Conservation (phyloP, 2,888 invertebrate genomes). For the Drosophila tanythrix region DNA sequence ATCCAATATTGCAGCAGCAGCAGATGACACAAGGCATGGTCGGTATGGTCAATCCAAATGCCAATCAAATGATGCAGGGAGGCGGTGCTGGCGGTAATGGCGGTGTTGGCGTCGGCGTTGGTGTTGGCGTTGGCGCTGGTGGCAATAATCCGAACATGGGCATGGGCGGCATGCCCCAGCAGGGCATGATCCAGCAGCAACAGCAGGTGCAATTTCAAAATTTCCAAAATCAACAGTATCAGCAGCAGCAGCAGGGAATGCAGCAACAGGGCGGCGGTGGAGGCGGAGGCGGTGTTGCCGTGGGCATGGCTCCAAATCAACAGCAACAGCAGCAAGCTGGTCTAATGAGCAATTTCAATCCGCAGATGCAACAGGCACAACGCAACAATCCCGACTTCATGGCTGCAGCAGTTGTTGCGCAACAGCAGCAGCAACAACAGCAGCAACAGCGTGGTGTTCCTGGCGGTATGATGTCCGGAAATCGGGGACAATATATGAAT, state of each 20-base stretch:
- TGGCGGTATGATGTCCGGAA: constrained; percentile 79
- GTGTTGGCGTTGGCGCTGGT: constrained; percentile 48
- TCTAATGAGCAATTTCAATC: constrained; percentile 83
- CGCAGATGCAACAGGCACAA: constrained; percentile 83
- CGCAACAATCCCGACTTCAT: constrained; percentile 84
- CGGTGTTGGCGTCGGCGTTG: constrained; percentile 66
- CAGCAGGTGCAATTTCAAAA: constrained; percentile 87
- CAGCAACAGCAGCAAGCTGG: constrained; percentile 83
- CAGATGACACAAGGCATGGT: constrained; percentile 80
- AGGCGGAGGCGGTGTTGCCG: constrained; percentile 60
- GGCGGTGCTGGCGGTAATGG: constrained; percentile 71
- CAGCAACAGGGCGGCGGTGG: constrained; percentile 66
- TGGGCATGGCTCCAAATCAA: constrained; percentile 74
- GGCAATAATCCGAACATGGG: constrained; percentile 78
- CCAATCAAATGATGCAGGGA: constrained; percentile 81
- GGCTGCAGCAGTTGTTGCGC: constrained; percentile 76
- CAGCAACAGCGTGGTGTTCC: constrained; percentile 75
- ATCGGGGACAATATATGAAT: constrained; percentile 84
- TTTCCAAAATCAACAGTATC: constrained; percentile 86
- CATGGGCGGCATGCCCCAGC: constrained; percentile 82
- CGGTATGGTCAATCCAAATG: constrained; percentile 77
- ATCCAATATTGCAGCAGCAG: constrained; percentile 81
- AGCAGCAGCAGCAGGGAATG: constrained; percentile 83
- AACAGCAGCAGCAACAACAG: constrained; percentile 73
- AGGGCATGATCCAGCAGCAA: constrained; percentile 84